Conservation (phyloP, 2,797 vertebrate genomes). For the Heterohyrax brucei region DNA sequence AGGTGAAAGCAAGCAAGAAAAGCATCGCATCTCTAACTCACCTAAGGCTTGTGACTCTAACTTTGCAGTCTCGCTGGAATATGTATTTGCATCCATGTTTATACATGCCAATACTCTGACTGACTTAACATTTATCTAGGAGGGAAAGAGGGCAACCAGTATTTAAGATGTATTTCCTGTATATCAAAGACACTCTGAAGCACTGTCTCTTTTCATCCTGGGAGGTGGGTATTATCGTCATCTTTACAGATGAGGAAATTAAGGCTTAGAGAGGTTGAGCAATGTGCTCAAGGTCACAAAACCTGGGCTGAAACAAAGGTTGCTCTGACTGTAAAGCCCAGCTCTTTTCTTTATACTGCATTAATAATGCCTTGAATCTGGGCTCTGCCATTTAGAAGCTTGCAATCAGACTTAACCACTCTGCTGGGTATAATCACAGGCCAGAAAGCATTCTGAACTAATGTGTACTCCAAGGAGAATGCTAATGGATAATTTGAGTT, state of each 20-base stretch:
- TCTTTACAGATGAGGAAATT: conserved; percentile 70
- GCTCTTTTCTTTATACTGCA: conserved; percentile 10
- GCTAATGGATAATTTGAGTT: conserved; percentile 80
- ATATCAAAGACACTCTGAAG: not conserved
- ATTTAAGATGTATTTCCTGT: conserved; percentile 31
- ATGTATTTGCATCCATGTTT: not conserved
- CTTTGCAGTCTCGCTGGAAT: not conserved
- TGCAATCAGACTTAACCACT: conserved; percentile 79
- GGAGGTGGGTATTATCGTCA: conserved; percentile 37
- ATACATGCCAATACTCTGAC: not conserved
- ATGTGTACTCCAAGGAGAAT: conserved; percentile 66
- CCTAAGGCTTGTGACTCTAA: not conserved
- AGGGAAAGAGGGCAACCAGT: not conserved
- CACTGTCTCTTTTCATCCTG: conserved; percentile 59
- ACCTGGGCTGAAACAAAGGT: conserved; percentile 52
- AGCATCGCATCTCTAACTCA: not conserved
- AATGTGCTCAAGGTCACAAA: not conserved
- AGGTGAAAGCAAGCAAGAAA: not conserved
- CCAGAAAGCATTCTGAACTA: conserved; percentile 73
- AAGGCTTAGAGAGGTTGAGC: conserved; percentile 51
- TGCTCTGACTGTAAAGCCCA: conserved; percentile 30
- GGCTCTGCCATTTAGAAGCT: conserved; percentile 66
- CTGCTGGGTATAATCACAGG: conserved; percentile 78
- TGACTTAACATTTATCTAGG: not conserved
- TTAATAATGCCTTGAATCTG: conserved; percentile 46